phyloP scores from a whole-genome alignment of 1,140 invertebrate species.

The Cotesia typhae region DNA sequence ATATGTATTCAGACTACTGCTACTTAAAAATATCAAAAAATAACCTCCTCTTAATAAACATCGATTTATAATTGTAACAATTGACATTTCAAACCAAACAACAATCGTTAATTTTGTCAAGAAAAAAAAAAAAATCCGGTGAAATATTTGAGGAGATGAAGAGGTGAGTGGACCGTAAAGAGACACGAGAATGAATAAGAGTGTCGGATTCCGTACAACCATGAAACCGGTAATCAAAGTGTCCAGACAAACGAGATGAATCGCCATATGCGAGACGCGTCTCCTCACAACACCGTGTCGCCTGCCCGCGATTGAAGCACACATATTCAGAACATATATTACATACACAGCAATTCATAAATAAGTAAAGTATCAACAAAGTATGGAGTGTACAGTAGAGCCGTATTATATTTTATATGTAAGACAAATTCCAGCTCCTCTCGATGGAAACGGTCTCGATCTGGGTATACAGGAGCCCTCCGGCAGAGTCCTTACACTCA shows the following conservation, averaged over 20 bases:
- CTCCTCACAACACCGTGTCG: slow-evolving; percentile 49
- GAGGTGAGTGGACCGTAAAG: slow-evolving; percentile 5
- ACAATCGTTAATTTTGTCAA: no score
- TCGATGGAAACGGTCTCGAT: slow-evolving; percentile 41
- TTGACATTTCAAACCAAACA: no score
- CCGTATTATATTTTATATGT: background rate
- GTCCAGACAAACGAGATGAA: slow-evolving; percentile 62
- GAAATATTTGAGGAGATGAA: background rate
- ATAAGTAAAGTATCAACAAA: background rate
- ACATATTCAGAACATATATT: no score
- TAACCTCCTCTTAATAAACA: no score
- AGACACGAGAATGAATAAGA: slow-evolving; percentile 18
- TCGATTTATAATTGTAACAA: no score
- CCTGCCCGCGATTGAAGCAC: background rate
- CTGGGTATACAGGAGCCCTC: slow-evolving; percentile 8
- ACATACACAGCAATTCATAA: slow-evolving; percentile 15
- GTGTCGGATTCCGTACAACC: slow-evolving; percentile 54
- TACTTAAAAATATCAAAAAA: no score
- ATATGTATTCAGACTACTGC: no score
- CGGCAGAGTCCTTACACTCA: slow-evolving; percentile 21
- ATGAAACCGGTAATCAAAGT: slow-evolving; percentile 63
- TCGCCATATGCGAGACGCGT: slow-evolving; percentile 52
- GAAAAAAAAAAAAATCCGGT: no score
- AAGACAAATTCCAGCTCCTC: slow-evolving; percentile 34
- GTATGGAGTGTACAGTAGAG: background rate